Evolutionary conservation across 1,140 invertebrate species (phyloP).

Genomic region (Physella acuta): DNA sequence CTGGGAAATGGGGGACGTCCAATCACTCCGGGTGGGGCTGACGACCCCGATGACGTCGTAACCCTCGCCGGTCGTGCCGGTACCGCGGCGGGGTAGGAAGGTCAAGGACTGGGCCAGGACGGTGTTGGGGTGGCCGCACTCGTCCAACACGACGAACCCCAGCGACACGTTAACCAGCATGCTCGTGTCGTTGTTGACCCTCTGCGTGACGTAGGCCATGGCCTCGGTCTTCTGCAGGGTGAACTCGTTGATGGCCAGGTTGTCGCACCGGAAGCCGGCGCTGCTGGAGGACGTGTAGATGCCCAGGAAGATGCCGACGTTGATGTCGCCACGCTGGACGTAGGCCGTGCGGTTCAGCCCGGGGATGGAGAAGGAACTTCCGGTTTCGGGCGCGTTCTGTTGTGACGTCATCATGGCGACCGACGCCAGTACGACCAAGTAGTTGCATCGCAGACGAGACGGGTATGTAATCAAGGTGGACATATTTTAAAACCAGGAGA

Average conservation of each 20-base stretch:
- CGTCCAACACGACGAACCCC: slow-evolving; percentile 22
- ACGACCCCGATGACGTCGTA: slow-evolving; percentile 7
- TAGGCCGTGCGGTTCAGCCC: slow-evolving; percentile 1
- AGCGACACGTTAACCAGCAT: slow-evolving; percentile 11
- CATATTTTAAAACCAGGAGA: too few species aligned
- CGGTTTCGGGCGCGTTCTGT: neutral
- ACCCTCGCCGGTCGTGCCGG: neutral
- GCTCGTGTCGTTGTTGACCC: neutral
- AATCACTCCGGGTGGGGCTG: slow-evolving; percentile 11
- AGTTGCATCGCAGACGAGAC: too few species aligned
- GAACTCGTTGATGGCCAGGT: neutral
- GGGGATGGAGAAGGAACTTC: neutral
- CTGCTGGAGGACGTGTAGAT: neutral
- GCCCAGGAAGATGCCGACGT: neutral
- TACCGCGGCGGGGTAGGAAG: slow-evolving; percentile 2
- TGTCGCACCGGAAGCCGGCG: neutral
- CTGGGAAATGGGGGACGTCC: neutral
- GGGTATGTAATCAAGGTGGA: too few species aligned
- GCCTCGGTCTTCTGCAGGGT: slow-evolving; percentile 10
- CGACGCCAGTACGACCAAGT: too few species aligned
- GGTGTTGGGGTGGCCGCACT: slow-evolving; percentile 8
- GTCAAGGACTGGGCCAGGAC: slow-evolving; percentile 4
- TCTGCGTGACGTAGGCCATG: slow-evolving; percentile 2
- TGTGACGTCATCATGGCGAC: too few species aligned
- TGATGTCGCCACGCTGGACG: neutral